Evolutionary conservation across 2,797 vertebrate species (phyloP).

Genomic region (Lutjanus argentimaculatus): DNA sequence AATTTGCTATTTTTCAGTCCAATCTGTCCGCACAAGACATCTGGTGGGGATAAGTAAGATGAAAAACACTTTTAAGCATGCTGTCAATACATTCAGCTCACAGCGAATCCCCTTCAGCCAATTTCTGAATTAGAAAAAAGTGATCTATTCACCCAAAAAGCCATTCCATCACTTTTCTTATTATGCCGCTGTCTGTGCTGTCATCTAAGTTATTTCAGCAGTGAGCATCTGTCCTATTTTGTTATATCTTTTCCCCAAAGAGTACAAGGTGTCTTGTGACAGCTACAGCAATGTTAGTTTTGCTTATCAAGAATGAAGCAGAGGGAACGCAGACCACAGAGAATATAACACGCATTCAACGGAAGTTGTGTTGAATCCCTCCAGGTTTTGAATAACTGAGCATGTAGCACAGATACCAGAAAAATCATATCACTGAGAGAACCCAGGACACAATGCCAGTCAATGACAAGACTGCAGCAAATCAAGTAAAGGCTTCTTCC

Average conservation of each 20-base stretch:
- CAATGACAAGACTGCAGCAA: conserved; percentile 64
- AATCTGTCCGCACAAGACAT: conserved; percentile 14
- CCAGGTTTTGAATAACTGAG: conserved; percentile 52
- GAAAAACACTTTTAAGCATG: conserved; percentile 9
- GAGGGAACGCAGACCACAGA: conserved; percentile 36
- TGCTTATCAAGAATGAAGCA: conserved; percentile 55
- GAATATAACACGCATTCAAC: conserved; percentile 20
- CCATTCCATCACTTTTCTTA: conserved; percentile 27
- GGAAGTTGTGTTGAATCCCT: conserved; percentile 30
- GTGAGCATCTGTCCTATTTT: conserved; percentile 55
- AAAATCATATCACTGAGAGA: conserved; percentile 62
- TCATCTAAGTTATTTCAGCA: conserved; percentile 39
- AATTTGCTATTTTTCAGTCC: background rate
- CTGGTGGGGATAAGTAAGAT: conserved; percentile 21
- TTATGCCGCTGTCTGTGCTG: conserved; percentile 6
- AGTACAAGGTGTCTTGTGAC: conserved; percentile 50
- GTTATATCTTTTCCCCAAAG: conserved; percentile 55
- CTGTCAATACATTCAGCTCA: conserved; percentile 20
- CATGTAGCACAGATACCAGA: conserved; percentile 44
- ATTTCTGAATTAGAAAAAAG: conserved; percentile 26
- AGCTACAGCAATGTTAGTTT: conserved; percentile 48
- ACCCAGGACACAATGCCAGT: conserved; percentile 41
- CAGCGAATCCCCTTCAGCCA: conserved; percentile 2
- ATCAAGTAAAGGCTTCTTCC: conserved; percentile 51
- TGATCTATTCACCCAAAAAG: conserved; percentile 36